Base-by-base conservation (phyloP, 2,888 invertebrate genomes). In the Mimachlamys varia region DNA sequence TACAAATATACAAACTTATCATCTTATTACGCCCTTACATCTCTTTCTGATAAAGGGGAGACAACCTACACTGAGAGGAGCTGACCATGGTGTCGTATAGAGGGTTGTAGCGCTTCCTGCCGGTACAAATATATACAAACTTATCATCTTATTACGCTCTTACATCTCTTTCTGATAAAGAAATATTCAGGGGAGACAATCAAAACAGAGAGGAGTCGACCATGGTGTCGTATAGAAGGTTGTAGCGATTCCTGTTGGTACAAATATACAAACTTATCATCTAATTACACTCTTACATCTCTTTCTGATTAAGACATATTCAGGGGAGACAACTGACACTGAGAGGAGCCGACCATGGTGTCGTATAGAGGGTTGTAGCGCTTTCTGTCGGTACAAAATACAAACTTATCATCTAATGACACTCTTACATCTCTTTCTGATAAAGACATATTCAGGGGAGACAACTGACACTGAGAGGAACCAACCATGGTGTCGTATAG, bases 211-310 rank as follows among this genome's bases (percentile, higher is more conserved):
- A 62, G 17, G 90, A 87, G 62, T 88, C 89, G 50, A 92, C 89
- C 92, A 92, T 92, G 37, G 92, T 87, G 50, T 92, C 92, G 89
- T 92, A 92, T 17, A 92, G 38, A 4, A 90, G 92, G 62, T 92
- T 92, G 33, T 90, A 92, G 58, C 92, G 33, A 53, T 92, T 92
- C 58, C 92, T 92, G 90, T 49, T 38, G 62, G 12, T 88, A 38
- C 12, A 37, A 27, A 58, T 37, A 33, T 50, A 49, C n/a, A 55
- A 50, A 37, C 19, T 58, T 5, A 33, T 76, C 44, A 44, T 7
- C 7, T 44, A 44, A 7, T 44, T 44, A 44, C 44, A 44, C 44
- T 44, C 44, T 7, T n/a, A n/a, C n/a, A n/a, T n/a, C n/a, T n/a
- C n/a, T n/a, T n/a, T n/a, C n/a, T n/a, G n/a, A 76, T 4, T n/a